A percentile compares a stretch with the other conserved stretches of the same genome.
phyloP scores from a whole-genome alignment of 2,113 vertebrate species.

The Meriones unguiculatus region DNA sequence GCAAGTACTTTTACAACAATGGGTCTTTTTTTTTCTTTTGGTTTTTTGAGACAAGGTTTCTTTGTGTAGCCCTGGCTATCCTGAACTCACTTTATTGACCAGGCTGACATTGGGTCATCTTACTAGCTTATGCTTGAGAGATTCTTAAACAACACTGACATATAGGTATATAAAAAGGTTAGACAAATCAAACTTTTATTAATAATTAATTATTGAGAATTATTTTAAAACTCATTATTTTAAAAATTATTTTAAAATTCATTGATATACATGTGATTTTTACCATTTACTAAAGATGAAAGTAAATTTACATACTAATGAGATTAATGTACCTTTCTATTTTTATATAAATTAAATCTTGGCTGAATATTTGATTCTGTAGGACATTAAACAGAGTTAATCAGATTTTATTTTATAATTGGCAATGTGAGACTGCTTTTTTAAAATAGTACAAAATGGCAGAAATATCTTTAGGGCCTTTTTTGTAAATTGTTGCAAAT shows the following conservation, averaged over 20 bases:
- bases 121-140: not conserved
- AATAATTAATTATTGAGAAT: not conserved
- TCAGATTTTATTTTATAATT: not conserved
- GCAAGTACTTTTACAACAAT: not conserved
- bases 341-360: not conserved
- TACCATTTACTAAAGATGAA: not conserved
- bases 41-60: no score
- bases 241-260: no score
- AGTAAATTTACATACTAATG: not conserved
- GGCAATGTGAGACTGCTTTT: not conserved
- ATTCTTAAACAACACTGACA: not conserved
- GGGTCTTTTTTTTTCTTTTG: no score
- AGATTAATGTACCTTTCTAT: not conserved
- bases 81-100: no score
- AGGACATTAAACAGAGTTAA: not conserved
- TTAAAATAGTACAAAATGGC: not conserved
- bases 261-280: not conserved
- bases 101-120: not conserved
- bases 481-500: not conserved
- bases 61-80: no score
- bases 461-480: not conserved
- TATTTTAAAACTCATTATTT: no score
- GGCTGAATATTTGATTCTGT: not conserved
- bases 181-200: not conserved
- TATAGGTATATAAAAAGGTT: not conserved